Conservation (phyloP, 1,140 invertebrate species). For the Aphelenchoides fujianensis region DNA sequence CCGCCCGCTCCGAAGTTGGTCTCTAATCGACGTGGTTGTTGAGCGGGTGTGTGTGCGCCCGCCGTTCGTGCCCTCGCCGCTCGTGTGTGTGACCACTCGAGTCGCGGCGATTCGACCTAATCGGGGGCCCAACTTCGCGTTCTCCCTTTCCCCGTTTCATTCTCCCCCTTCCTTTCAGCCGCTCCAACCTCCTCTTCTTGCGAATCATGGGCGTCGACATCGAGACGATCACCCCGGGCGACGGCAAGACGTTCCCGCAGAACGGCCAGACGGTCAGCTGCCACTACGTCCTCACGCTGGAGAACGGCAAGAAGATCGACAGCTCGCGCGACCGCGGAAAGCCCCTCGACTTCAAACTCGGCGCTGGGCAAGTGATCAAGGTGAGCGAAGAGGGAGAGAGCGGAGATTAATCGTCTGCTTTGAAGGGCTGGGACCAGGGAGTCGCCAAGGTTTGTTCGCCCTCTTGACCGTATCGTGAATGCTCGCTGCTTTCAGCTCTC, state of each 20-base stretch:
- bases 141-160: neutral
- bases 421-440: slow-evolving; percentile 92
- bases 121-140: neutral
- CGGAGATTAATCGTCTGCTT: no score
- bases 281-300: slow-evolving; percentile 70
- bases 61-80: neutral
- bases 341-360: slow-evolving; percentile 89
- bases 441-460: slow-evolving; percentile 75
- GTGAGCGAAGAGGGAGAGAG: slow-evolving; percentile 94
- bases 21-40: neutral
- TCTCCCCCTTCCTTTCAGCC: slow-evolving; percentile 10
- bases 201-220: slow-evolving; percentile 26
- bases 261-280: slow-evolving; percentile 87
- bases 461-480: neutral
- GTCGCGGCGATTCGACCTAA: neutral
- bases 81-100: neutral
- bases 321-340: slow-evolving; percentile 83
- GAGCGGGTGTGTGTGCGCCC: neutral
- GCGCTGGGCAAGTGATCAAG: slow-evolving; percentile 82
- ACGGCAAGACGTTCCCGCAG: slow-evolving; percentile 77
- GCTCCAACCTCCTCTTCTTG: no score
- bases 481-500: slow-evolving; percentile 77
- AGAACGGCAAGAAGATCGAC: slow-evolving; percentile 75
- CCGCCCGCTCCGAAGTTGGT: no score
- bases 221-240: slow-evolving; percentile 17